Conservation (phyloP, 2,113 vertebrate species). For the Sciurus niger region DNA sequence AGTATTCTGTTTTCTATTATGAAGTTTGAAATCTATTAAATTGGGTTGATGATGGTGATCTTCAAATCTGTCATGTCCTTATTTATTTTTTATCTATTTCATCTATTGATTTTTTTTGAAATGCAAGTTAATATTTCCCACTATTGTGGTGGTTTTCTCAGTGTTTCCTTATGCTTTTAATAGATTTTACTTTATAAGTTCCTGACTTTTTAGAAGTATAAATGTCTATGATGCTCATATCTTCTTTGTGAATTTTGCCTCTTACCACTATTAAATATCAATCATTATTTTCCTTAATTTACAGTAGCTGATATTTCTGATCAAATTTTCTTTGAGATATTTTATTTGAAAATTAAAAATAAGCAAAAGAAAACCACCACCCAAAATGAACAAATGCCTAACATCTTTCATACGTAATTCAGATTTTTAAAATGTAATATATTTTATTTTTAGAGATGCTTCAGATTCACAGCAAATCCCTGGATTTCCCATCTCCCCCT, state of each 20-base stretch:
- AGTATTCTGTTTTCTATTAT: not conserved
- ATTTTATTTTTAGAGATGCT: not conserved
- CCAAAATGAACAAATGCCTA: not conserved
- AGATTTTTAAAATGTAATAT: not conserved
- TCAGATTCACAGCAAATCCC: not conserved
- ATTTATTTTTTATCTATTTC: slow-evolving; percentile 55
- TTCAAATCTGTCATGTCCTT: slow-evolving; percentile 56
- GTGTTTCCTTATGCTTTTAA: not conserved
- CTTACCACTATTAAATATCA: not conserved
- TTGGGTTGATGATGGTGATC: not conserved
- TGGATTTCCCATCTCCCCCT: not conserved
- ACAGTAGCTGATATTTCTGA: not conserved
- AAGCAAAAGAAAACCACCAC: not conserved
- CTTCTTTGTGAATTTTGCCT: not conserved
- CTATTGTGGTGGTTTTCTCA: not conserved
- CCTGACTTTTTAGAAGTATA: not conserved
- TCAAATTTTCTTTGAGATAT: not conserved
- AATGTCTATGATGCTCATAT: not conserved
- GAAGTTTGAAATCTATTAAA: slow-evolving; percentile 41
- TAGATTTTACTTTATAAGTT: slow-evolving; percentile 8
- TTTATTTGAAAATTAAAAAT: slow-evolving; percentile 61
- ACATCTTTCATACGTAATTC: not conserved
- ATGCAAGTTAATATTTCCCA: not conserved
- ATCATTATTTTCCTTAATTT: slow-evolving; percentile 3
- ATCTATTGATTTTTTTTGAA: slow-evolving; percentile 63